Evolutionary conservation across 1,140 invertebrate genomes (phyloP).

Genomic region (Eupristina koningsbergeri): DNA sequence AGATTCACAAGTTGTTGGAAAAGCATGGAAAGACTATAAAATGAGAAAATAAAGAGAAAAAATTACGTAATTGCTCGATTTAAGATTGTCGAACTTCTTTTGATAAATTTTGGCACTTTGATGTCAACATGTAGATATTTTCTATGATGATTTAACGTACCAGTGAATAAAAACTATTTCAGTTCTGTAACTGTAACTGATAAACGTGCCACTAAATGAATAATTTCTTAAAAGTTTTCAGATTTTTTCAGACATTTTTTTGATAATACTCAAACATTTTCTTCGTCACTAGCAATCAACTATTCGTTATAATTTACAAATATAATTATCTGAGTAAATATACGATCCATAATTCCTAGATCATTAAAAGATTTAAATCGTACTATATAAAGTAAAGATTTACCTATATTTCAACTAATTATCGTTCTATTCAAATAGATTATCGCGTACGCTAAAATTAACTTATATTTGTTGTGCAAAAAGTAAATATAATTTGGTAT

Average conservation of each 20-base stretch:
- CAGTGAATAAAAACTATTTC: not conserved
- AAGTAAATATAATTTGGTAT: not conserved
- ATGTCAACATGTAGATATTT: too few species aligned
- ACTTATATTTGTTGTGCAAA: not conserved
- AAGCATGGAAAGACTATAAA: not conserved
- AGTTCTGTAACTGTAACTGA: not conserved
- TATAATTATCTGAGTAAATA: not conserved
- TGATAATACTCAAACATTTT: not conserved
- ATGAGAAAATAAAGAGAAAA: not conserved
- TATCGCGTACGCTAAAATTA: not conserved
- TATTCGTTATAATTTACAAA: not conserved
- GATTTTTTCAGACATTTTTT: not conserved
- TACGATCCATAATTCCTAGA: not conserved
- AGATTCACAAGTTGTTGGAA: too few species aligned
- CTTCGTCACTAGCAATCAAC: not conserved
- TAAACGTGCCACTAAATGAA: not conserved
- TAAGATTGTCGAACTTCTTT: not conserved
- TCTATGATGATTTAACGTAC: not conserved
- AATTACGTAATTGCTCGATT: not conserved
- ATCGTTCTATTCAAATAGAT: not conserved
- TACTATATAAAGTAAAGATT: not conserved
- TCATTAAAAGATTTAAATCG: not conserved
- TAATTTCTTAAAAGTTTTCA: not conserved
- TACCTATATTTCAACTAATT: not conserved
- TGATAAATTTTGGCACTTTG: not conserved